Evolutionary conservation across 2,113 vertebrate genomes (phyloP).

Genomic region (Ivindomyrus marchei): DNA sequence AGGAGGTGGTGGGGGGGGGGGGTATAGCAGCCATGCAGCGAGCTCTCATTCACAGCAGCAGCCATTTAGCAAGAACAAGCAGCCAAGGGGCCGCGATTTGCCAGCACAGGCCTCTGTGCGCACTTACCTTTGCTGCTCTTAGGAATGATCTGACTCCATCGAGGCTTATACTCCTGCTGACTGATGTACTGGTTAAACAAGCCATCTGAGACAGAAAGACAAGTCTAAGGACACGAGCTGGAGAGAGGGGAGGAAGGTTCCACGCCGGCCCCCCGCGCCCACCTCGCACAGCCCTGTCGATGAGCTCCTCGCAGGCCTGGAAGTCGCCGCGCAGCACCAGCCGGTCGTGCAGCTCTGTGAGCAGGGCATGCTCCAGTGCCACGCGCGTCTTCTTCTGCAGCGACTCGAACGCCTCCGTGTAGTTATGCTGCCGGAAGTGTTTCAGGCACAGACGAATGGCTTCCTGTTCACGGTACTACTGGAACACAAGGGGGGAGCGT

Average conservation of each 20-base stretch:
- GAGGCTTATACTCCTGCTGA: slow-evolving; percentile 96
- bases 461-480: slow-evolving; percentile 99
- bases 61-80: background rate
- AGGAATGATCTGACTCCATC: slow-evolving; percentile 97
- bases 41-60: background rate
- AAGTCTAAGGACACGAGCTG: background rate
- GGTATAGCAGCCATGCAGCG: background rate
- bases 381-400: slow-evolving; percentile 98
- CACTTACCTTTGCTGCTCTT: slow-evolving; percentile 90
- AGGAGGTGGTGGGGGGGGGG: background rate
- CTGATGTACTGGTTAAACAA: slow-evolving; percentile 99
- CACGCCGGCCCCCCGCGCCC: slow-evolving; percentile 17
- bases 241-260: background rate
- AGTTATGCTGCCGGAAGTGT: slow-evolving; percentile 98
- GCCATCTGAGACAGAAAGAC: slow-evolving; percentile 66
- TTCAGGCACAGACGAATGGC: slow-evolving; percentile 98
- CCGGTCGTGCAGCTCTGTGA: slow-evolving; percentile 92
- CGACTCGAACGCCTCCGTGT: slow-evolving; percentile 98
- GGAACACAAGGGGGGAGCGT: slow-evolving; percentile 55
- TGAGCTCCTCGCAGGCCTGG: slow-evolving; percentile 91
- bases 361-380: slow-evolving; percentile 91
- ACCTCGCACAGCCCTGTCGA: slow-evolving; percentile 97
- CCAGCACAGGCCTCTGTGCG: background rate
- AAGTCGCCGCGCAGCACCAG: slow-evolving; percentile 93
- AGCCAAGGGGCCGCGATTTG: background rate